Percentiles rank a stretch among this genome's conserved stretches.
phyloP scores from a whole-genome alignment of 2,113 vertebrate species.

The Mormyrus lacerda region DNA sequence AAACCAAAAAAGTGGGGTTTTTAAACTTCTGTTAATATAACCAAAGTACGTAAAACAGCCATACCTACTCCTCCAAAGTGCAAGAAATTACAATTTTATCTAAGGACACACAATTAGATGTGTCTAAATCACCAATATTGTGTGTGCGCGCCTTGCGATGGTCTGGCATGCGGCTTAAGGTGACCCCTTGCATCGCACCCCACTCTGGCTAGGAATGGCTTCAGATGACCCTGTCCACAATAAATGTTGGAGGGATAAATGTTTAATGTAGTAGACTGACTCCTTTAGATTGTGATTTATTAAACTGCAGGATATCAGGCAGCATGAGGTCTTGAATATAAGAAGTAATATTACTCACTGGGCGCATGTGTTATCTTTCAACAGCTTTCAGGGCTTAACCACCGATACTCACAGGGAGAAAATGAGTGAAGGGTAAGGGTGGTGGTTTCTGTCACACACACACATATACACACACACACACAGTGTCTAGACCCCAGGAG shows the following conservation, averaged over 20 bases:
- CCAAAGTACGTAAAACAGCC: neutral
- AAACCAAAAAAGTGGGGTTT: no score
- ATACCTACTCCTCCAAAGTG: neutral
- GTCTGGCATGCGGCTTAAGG: no score
- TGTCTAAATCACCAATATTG: neutral
- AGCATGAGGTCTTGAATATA: neutral
- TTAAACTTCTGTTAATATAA: no score
- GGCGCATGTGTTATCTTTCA: neutral
- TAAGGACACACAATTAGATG: neutral
- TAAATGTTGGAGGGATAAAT: neutral
- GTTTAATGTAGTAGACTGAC: neutral
- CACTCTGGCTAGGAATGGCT: neutral
- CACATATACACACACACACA: constrained; percentile 7
- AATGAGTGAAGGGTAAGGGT: neutral
- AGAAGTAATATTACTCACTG: neutral
- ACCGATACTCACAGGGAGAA: neutral
- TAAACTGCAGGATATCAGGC: neutral
- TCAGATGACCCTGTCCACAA: neutral
- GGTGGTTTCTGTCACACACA: constrained; percentile 6
- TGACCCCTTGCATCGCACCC: neutral
- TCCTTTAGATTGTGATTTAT: neutral
- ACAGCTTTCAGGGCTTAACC: neutral
- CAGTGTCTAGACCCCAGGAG: neutral
- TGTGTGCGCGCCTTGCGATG: neutral
- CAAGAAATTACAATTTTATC: neutral